Base-by-base conservation (phyloP, 2,113 vertebrate species). In the Reinhardtius hippoglossoides region DNA sequence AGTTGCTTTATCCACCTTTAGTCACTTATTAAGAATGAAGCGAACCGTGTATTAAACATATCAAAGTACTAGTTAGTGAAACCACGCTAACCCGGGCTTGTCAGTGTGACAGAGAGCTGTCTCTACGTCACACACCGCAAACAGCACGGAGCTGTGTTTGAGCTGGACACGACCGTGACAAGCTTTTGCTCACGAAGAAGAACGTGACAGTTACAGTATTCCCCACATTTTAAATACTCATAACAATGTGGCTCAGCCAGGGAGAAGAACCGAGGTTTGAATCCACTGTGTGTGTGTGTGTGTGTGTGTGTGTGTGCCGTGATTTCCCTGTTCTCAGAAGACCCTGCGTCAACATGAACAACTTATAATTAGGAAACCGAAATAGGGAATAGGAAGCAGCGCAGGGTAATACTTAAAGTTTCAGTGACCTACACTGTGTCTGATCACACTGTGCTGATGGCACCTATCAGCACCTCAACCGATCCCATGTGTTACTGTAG, bases 351-450 rank as follows among this genome's bases (percentile, higher is more conserved):
- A 42, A 74, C 78, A 66, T 23, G 56, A 78, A 77, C 69, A 54
- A 65, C 69, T 62, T 80, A 59, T 84, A 88, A 88, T 89, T 88
- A 82, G 65, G 71, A 18, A 62, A 62, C 35, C 60, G 15, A 66
- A 75, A 68, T 59, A 23, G 31, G 71, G 52, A 69, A 78, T 76
- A 52, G 70, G 44, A 78, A 74, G 44, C 64, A 44, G 4, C 35
- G 42, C 24, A 74, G 74, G 70, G 52, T 80, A 2, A 20, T 67
- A 86, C 20, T 91, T 85, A 66, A 0, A 62, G 58, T 87, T 72
- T 57, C 6, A 52, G 58, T 40, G 52, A 23, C 9, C 24, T 9
- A 7, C 12, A 27, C 13, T 27, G n/a, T 9, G 46, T 27, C 24
- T 27, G 27, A 24, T 31, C 31, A 31, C 31, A 5, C 31, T 31